Conservation (phyloP, 2,888 invertebrate genomes). For the Drosophila emarginata region DNA sequence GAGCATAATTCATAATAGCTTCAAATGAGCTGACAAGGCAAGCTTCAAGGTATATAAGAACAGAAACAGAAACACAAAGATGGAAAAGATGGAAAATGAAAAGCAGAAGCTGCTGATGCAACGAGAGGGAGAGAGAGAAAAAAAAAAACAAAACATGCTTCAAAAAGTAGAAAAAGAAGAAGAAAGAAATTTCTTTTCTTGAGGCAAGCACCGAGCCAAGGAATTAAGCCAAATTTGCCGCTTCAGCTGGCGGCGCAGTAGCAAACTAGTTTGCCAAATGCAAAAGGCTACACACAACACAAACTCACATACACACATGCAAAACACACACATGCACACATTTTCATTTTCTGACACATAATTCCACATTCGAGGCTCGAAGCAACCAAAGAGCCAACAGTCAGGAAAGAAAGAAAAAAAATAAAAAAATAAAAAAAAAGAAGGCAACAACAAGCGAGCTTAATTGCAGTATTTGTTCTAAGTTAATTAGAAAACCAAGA, state of each 20-base stretch:
- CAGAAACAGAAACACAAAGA: background rate
- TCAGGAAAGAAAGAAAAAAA: conserved; percentile 18
- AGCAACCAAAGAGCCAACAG: conserved; percentile 32
- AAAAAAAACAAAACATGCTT: conserved; percentile 10
- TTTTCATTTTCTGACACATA: conserved; percentile 79
- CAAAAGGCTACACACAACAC: conserved; percentile 43
- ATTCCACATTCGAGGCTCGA: conserved; percentile 73
- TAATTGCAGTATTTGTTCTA: conserved; percentile 76
- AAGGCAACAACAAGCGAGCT: conserved; percentile 65
- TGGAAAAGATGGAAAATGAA: conserved; percentile 6
- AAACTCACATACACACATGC: conserved; percentile 29
- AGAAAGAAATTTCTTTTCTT: conserved; percentile 32
- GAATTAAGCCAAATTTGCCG: conserved; percentile 75
- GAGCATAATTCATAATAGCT: conserved; percentile 67
- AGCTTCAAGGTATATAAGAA: conserved; percentile 13
- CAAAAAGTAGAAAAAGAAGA: background rate
- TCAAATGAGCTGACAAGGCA: conserved; percentile 56
- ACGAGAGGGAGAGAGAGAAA: background rate
- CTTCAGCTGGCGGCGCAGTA: conserved; percentile 58
- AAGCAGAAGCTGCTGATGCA: conserved; percentile 19
- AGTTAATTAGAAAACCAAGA: conserved; percentile 71
- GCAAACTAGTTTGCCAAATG: conserved; percentile 57
- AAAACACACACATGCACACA: conserved; percentile 49
- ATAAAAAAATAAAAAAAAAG: conserved; percentile 20
- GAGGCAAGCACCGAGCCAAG: conserved; percentile 28